Evolutionary conservation across 2,113 vertebrate genomes (phyloP).

Genomic region (Mohoua ochrocephala): DNA sequence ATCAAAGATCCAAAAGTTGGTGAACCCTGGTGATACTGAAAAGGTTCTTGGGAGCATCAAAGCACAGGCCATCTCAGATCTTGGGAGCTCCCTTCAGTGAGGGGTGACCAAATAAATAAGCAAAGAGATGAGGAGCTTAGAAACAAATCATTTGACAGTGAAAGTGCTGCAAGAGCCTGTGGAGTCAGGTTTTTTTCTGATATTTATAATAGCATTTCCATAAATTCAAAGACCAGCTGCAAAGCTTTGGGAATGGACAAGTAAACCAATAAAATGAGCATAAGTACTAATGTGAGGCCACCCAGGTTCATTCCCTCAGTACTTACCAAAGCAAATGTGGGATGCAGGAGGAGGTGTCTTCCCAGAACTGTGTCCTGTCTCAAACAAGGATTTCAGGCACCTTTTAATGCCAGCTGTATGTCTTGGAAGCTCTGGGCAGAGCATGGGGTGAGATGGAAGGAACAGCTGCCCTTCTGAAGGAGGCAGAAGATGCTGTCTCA

Average conservation of each 20-base stretch:
- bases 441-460: background rate
- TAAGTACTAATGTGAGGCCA: background rate
- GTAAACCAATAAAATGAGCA: slow-evolving; percentile 23
- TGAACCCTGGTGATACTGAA: background rate
- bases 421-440: background rate
- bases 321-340: background rate
- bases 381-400: background rate
- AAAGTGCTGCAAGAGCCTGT: background rate
- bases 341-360: background rate
- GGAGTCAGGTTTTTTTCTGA: background rate
- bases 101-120: background rate
- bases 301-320: background rate
- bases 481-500: background rate
- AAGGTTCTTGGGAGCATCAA: background rate
- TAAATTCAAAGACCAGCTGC: slow-evolving; percentile 25
- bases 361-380: background rate
- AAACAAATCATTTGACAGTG: background rate
- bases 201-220: slow-evolving; percentile 33
- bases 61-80: background rate
- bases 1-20: background rate
- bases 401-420: background rate
- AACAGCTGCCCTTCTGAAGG: background rate
- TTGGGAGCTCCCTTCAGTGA: background rate
- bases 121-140: background rate
- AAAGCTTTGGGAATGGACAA: slow-evolving; percentile 16